phyloP scores from a whole-genome alignment of 2,888 invertebrate genomes.

The Meliscaeva auricollis region DNA sequence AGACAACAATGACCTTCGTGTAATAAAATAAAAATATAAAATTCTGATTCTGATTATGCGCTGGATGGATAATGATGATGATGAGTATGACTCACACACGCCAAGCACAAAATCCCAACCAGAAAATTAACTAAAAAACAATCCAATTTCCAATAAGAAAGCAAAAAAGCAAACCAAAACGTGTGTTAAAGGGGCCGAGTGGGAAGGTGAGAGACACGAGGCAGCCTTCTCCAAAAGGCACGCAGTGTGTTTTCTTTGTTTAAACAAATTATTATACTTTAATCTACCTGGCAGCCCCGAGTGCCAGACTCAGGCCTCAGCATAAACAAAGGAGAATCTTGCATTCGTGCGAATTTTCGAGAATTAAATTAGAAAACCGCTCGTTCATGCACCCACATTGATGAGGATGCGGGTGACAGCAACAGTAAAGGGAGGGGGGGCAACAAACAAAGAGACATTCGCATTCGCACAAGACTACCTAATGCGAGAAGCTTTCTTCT shows the following conservation, averaged over 20 bases:
- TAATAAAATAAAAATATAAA: constrained; percentile 29
- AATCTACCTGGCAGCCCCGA: constrained; percentile 3
- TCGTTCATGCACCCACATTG: constrained; percentile 39
- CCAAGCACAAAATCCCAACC: constrained; percentile 10
- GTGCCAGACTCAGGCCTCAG: background rate
- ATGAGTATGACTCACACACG: constrained; percentile 55
- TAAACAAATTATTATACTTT: constrained; percentile 2
- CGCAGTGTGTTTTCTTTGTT: constrained; percentile 21
- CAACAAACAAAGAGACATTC: background rate
- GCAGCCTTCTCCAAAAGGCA: background rate
- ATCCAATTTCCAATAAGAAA: background rate
- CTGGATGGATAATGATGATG: constrained; percentile 28
- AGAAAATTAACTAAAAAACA: constrained; percentile 29
- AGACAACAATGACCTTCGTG: constrained; percentile 72
- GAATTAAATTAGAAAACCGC: constrained; percentile 50
- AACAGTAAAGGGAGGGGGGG: constrained; percentile 10
- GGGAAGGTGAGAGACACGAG: background rate
- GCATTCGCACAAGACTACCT: background rate
- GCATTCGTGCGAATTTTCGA: constrained; percentile 66
- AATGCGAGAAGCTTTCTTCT: constrained; percentile 15
- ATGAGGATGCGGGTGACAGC: background rate
- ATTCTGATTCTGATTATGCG: constrained; percentile 47
- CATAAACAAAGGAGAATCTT: constrained; percentile 63
- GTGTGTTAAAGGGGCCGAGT: background rate
- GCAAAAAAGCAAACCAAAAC: background rate